These are phyloP conservation scores for Stegana nigrithorax DNA, from an alignment of 2,888 invertebrate genomes.

Conservation along the genomic window DNA sequence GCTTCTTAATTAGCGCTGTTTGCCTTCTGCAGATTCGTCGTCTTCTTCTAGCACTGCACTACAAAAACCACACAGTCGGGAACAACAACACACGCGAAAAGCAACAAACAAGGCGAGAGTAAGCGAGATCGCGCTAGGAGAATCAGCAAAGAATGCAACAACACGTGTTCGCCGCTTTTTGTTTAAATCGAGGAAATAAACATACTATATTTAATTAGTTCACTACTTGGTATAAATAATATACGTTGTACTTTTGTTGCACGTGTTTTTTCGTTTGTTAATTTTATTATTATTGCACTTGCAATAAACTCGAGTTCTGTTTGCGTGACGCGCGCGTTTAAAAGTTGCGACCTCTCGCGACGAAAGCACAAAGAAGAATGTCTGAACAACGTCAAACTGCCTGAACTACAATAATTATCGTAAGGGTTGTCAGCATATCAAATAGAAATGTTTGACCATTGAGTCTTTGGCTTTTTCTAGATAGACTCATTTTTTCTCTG, in stretches of 20 bases:
- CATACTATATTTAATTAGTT: too few relatives aligned
- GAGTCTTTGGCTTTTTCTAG: too few relatives aligned
- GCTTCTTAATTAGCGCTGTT: conserved; percentile 13
- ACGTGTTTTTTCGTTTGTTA: not conserved
- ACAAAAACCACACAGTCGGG: not conserved
- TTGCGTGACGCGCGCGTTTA: too few relatives aligned
- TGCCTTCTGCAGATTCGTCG: conserved; percentile 32
- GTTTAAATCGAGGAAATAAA: too few relatives aligned
- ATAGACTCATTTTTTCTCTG: too few relatives aligned
- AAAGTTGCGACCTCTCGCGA: conserved; percentile 45
- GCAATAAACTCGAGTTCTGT: too few relatives aligned
- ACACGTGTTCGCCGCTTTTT: too few relatives aligned
- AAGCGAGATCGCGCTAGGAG: too few relatives aligned
- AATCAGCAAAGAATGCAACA: too few relatives aligned
- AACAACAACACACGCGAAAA: not conserved
- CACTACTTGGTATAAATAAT: not conserved
- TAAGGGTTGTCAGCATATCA: conserved; percentile 31
- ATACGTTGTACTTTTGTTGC: not conserved
- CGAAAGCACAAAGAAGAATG: conserved; percentile 47
- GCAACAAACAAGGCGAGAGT: not conserved
- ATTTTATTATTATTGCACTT: not conserved
- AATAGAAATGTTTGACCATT: too few relatives aligned
- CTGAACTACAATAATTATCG: too few relatives aligned
- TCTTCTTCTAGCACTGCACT: conserved; percentile 29
- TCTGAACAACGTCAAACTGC: too few relatives aligned